Base-by-base conservation (phyloP, 2,797 vertebrate species). In the Xerus rutilus region DNA sequence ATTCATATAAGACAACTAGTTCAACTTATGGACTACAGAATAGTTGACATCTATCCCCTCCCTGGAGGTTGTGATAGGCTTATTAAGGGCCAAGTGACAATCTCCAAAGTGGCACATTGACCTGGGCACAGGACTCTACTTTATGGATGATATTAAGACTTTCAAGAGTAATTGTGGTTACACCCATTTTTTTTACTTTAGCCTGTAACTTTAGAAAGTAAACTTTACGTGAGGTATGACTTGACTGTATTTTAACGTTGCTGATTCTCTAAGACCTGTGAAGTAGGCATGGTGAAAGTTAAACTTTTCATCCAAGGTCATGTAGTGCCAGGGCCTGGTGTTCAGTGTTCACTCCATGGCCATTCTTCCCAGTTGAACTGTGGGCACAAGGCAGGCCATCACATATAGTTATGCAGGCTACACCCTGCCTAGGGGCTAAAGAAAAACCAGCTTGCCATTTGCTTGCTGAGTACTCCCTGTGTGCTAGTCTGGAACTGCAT, bases 191-290 rank as follows among this genome's bases (percentile, higher is more conserved):
- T 87, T 95, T 59, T 45, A 43, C 49, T 13, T 79, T 79, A 79
- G 25, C 15, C 65, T 57, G 92, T 84, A 76, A 69, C 17, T 67
- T 86, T 18, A 92, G 52, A n/a, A 92, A 93, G 67, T 87, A 81
- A n/a, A 79, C 28, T 86, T 43, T 32, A 25, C 91, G 6, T 25
- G 21, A 81, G 17, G 17, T 30, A 70, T 35, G 52, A 62, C 1
- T 89, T 11, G 21, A 69, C 21, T 65, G 23, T 67, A 10, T 47
- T 83, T 89, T 23, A 82, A 88, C 85, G 67, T 45, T 32, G 9
- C 69, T 49, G 52, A 35, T 93, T 77, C 76, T 84, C 7, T 43
- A 52, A 86, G 49, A 11, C 32, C 25, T 20, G 7, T 82, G 28
- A 70, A 45, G 20, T 70, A 64, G 78, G 21, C 18, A 21, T 78